phyloP scores from a whole-genome alignment of 1,140 invertebrate genomes.

The Zaprionus gabonicus region DNA sequence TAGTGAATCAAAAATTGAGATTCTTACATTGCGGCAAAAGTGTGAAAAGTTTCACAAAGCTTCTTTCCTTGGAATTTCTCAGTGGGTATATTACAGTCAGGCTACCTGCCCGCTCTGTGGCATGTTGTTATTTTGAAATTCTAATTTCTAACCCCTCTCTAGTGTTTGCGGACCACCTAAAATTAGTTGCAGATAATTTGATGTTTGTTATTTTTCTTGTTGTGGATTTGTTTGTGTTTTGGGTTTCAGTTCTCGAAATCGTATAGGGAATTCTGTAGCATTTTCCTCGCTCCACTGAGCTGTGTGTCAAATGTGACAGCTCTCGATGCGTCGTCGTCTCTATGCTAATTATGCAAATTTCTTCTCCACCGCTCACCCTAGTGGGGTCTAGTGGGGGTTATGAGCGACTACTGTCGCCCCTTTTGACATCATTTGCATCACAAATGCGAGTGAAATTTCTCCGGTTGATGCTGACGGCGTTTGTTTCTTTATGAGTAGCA shows the following conservation, averaged over 20 bases:
- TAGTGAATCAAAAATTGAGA: neutral
- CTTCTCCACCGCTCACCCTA: neutral
- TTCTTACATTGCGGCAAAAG: neutral
- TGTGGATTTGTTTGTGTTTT: slow-evolving; percentile 34
- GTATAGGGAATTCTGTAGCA: slow-evolving; percentile 6
- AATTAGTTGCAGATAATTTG: slow-evolving; percentile 71
- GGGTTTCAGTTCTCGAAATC: slow-evolving; percentile 19
- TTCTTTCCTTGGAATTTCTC: slow-evolving; percentile 30
- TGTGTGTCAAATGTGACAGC: slow-evolving; percentile 74
- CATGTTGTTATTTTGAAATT: slow-evolving; percentile 35
- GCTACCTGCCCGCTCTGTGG: slow-evolving; percentile 6
- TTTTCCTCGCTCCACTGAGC: slow-evolving; percentile 9
- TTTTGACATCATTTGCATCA: slow-evolving; percentile 64
- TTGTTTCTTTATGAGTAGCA: slow-evolving; percentile 21
- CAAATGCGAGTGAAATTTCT: slow-evolving; percentile 53
- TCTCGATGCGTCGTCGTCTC: slow-evolving; percentile 64
- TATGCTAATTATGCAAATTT: slow-evolving; percentile 78
- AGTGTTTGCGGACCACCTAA: slow-evolving; percentile 45
- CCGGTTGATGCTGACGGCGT: slow-evolving; percentile 26
- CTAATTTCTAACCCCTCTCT: slow-evolving; percentile 28
- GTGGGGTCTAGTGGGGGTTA: neutral
- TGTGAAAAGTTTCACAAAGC: neutral
- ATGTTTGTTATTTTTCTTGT: slow-evolving; percentile 40
- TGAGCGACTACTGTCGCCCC: slow-evolving; percentile 28
- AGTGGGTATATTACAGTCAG: slow-evolving; percentile 13